A percentile compares a stretch with the other conserved stretches of the same genome.
These are phyloP conservation scores for Ectemnius continuus DNA, from an alignment of 2,888 invertebrate genomes.

Conservation along the genomic window DNA sequence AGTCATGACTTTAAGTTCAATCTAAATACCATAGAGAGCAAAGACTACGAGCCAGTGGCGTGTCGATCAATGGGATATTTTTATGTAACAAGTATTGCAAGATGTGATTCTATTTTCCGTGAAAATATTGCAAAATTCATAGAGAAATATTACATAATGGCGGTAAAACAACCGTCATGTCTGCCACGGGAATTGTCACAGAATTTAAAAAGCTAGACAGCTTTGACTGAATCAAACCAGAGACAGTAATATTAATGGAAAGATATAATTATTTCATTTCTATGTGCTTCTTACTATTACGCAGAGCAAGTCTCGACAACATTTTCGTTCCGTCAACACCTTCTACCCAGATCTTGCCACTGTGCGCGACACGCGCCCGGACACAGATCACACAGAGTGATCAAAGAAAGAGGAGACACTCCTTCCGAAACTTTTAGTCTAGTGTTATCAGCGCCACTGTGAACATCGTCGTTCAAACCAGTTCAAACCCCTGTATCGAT, in stretches of 20 bases:
- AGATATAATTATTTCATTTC: neutral
- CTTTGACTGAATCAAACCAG: no score
- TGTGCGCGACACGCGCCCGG: neutral
- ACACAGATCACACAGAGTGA: no score
- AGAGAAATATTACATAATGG: slow-evolving; percentile 65
- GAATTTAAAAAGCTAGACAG: no score
- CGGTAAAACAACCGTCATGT: slow-evolving; percentile 37
- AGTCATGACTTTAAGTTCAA: neutral
- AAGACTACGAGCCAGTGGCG: neutral
- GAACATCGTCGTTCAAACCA: no score
- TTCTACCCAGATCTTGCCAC: slow-evolving; percentile 10
- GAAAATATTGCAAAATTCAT: slow-evolving; percentile 23
- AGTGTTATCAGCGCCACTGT: no score
- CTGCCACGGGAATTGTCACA: slow-evolving; percentile 29
- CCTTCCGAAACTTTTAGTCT: no score
- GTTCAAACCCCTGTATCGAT: neutral
- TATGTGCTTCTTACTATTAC: slow-evolving; percentile 65
- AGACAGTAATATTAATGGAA: slow-evolving; percentile 1
- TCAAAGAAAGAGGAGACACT: neutral
- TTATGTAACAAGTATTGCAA: neutral
- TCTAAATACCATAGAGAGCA: neutral
- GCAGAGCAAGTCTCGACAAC: slow-evolving; percentile 71
- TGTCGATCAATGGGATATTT: slow-evolving; percentile 5
- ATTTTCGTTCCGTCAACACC: slow-evolving; percentile 54
- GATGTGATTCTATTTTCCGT: slow-evolving; percentile 2